Evolutionary conservation across 2,888 invertebrate genomes (phyloP).

Genomic region (Therioaphis trifolii): DNA sequence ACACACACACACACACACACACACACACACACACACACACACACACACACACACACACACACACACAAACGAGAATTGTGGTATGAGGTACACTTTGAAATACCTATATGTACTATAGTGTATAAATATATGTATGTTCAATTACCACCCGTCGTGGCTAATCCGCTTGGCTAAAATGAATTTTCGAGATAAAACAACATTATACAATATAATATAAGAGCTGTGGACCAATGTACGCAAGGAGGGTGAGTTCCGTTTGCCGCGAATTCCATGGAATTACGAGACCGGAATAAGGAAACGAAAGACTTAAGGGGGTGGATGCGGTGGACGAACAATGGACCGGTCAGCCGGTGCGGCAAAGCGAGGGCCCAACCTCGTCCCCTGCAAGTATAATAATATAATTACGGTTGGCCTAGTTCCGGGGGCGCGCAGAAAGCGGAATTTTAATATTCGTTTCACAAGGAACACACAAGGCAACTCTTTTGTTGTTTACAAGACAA

Average conservation of each 20-base stretch:
- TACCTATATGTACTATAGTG: not conserved
- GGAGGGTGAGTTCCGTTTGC: conserved; percentile 54
- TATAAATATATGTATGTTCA: conserved; percentile 1
- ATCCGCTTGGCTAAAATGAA: conserved; percentile 37
- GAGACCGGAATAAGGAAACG: conserved; percentile 63
- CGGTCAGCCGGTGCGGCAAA: conserved; percentile 40
- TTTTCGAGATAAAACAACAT: conserved; percentile 55
- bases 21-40: too few species aligned
- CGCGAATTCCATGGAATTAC: conserved; percentile 50
- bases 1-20: not conserved
- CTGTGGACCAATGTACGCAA: not conserved
- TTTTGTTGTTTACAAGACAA: conserved; percentile 60
- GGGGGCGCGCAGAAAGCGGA: conserved; percentile 37
- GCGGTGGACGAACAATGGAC: conserved; percentile 49
- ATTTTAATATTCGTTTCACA: conserved; percentile 58
- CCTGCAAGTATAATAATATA: conserved; percentile 34
- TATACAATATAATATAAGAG: conserved; percentile 22
- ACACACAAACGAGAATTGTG: not conserved
- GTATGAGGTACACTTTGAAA: not conserved
- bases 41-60: too few species aligned
- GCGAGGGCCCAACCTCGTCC: not conserved
- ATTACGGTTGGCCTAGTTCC: conserved; percentile 61
- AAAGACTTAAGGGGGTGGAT: conserved; percentile 57
- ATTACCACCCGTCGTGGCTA: not conserved
- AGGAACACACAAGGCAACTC: conserved; percentile 30